Percentiles rank a stretch among this genome's conserved stretches.
These are phyloP conservation scores for Cephalotes varians DNA, from an alignment of 2,888 invertebrate species.

Conservation along the genomic window DNA sequence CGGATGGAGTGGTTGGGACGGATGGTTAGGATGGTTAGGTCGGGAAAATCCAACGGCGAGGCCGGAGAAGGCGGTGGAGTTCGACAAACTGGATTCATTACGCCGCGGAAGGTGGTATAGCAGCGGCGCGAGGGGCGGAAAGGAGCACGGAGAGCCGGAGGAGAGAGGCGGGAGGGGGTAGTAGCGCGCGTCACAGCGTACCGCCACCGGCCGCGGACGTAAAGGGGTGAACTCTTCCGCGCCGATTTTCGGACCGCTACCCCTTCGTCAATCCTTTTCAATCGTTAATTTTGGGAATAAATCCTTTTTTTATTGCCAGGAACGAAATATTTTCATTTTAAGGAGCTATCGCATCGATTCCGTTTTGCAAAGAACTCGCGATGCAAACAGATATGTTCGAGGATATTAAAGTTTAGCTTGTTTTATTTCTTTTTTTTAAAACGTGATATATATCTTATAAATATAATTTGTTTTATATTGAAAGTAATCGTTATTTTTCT, in stretches of 20 bases:
- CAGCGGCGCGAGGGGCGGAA: background rate
- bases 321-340: background rate
- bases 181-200: conserved; percentile 32
- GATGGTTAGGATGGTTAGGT: conserved; percentile 29
- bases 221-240: conserved; percentile 34
- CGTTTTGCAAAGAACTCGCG: background rate
- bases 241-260: background rate
- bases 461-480: background rate
- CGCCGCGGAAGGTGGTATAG: background rate
- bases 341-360: background rate
- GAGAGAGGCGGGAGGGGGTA: background rate
- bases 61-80: conserved; percentile 49
- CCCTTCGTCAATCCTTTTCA: background rate
- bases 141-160: background rate
- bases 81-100: conserved; percentile 54
- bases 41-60: conserved; percentile 19
- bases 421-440: background rate
- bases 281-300: background rate
- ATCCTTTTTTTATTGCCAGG: background rate
- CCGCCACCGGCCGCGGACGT: conserved; percentile 3
- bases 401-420: background rate
- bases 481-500: background rate
- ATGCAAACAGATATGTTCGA: background rate
- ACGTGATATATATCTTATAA: background rate
- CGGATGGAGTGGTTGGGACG: conserved; percentile 10